Conservation (phyloP, 2,888 invertebrate species). For the Melipona bicolor region DNA sequence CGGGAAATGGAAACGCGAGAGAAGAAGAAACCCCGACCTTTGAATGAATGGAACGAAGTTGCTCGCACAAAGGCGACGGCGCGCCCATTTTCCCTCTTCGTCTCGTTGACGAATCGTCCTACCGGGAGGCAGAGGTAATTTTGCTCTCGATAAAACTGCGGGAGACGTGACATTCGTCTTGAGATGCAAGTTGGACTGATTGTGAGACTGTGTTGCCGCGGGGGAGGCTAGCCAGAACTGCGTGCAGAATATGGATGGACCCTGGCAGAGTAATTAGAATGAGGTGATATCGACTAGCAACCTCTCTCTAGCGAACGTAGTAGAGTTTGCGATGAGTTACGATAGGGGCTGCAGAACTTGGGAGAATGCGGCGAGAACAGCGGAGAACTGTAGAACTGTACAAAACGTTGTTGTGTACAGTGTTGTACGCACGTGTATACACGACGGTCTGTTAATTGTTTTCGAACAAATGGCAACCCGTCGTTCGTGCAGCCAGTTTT, state of each 20-base stretch:
- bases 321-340: too few relatives aligned
- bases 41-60: too few relatives aligned
- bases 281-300: constrained; percentile 1
- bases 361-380: background rate
- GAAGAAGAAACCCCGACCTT: background rate
- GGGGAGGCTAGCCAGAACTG: background rate
- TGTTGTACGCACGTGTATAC: too few relatives aligned
- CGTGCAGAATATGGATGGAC: background rate
- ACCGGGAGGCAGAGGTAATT: background rate
- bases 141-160: background rate
- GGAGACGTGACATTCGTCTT: background rate
- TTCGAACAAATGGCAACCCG: background rate
- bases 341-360: background rate
- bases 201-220: background rate
- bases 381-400: background rate
- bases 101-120: background rate
- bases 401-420: background rate
- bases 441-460: background rate
- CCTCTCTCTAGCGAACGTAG: too few relatives aligned
- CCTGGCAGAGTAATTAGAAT: background rate
- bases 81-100: background rate
- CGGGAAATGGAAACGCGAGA: background rate
- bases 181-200: background rate
- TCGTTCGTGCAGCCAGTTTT: background rate
- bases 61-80: background rate